Evolutionary conservation across 2,113 vertebrate species (phyloP), one percentile per base, ranked within the genome.

Genomic region (Colossoma macropomum): DNA sequence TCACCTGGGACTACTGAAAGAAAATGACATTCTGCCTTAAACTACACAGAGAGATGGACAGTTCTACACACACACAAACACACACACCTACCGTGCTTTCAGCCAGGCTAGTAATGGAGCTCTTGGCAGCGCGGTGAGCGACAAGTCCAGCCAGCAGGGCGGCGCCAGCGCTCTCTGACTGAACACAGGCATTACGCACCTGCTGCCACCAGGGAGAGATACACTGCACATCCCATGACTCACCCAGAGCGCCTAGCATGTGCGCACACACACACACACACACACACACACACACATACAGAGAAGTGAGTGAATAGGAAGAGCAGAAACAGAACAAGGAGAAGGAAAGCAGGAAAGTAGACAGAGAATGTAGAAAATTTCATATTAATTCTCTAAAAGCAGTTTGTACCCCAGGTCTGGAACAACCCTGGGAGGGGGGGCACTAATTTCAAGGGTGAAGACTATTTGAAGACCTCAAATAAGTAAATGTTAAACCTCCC

Each of bases 121-220:
- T 93, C 0, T 94, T 94, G 0, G 96, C 96, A 0, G 96, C 95
- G 0, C 93, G 91, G 85, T 97, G 95, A 0, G 98, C 96, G 0
- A 98, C 95, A 0, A 97, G 92, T 0, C 97, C 97, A 0, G 96
- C 97, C 7, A 99, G 83, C 66, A 99, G 92, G 12, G 97, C 97
- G 0, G 96, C 96, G 0, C 95, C 97, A 0, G 95, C 92, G 7
- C 92, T 96, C 59, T 97, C 95, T 0, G 98, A 96, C 89, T 97
- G 97, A 1, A 96, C 60, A 6, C 97, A 99, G 1, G 95, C 94
- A 0, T 86, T 88, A n/a, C 98, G 96, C 90, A 98, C 96, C 45
- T 97, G 97, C 90, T 98, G 97, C 98, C 98, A 99, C 97, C 97
- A 99, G 0, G 98, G 98, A 15, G 96, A 98, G 84, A 98, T 91